Base-by-base conservation (phyloP, 2,888 invertebrate species). In the Allophyes oxyacanthae region DNA sequence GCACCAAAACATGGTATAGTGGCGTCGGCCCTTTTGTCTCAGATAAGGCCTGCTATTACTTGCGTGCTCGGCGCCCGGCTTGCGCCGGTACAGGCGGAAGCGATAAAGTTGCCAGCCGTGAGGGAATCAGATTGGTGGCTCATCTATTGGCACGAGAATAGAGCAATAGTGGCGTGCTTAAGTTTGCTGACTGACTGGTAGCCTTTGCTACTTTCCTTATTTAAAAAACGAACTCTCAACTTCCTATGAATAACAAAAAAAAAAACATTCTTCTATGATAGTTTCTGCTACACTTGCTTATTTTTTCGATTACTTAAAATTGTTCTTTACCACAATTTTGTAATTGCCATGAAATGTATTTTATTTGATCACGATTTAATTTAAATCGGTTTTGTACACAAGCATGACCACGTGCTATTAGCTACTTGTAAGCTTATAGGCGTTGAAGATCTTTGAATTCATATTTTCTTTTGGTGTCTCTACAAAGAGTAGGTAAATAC, bases 121-220 rank as follows among this genome's bases (percentile, higher is more conserved):
- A 90, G 87, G 85, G 86, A 83, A 91, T 91, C 89, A 88, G 89
- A 91, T 91, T 86, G 83, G 81, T 84, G 80, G 78, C 81, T 75
- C 70, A 70, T 77, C 78, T 85, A 88, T 85, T 86, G 86, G 83
- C 83, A 81, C 54, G 76, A 85, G 84, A 87, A 88, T 86, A 75
- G 81, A 76, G 69, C 72, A 76, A 72, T 75, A 79, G 72, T 84
- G 86, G 83, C 87, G 73, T 72, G 66, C 65, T 64, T 79, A 76
- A 53, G 59, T 52, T 60, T 43, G 38, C 25, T 64, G 72, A 74
- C 66, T 49, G 71, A 72, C 63, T 66, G 51, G 57, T 53, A 55
- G 41, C 38, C 9, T 50, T 30, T 37, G 14, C 30, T 36, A n/a
- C 10, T 37, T 57, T 53, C 33, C n/a, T 33, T 33, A n/a, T 33